A percentile compares a stretch with the other conserved stretches of the same genome.
phyloP scores from a whole-genome alignment of 2,113 vertebrate species.

The Girardinichthys multiradiatus region DNA sequence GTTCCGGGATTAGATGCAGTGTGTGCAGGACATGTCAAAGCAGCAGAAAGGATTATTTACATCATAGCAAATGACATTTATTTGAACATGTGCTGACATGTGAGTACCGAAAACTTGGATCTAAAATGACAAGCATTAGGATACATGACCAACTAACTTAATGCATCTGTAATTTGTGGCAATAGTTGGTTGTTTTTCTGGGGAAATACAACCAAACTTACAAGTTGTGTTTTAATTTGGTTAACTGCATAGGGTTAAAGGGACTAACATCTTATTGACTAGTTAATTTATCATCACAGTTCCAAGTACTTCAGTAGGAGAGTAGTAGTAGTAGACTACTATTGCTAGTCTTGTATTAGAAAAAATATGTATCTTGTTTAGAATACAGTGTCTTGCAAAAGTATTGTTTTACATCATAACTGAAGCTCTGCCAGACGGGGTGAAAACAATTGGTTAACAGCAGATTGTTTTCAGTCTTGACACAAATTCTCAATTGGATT shows the following conservation, averaged over 20 bases:
- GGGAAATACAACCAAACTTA: background rate
- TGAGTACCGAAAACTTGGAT: background rate
- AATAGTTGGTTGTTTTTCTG: background rate
- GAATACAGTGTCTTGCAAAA: too few relatives aligned
- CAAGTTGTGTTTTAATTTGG: background rate
- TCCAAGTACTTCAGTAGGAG: too few relatives aligned
- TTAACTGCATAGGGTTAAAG: background rate
- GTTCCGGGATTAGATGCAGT: slow-evolving; percentile 43
- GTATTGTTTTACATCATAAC: too few relatives aligned
- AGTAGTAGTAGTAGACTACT: too few relatives aligned
- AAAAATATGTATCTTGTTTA: too few relatives aligned
- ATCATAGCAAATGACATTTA: background rate
- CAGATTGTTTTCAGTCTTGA: background rate
- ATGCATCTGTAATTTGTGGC: background rate
- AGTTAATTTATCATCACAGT: background rate
- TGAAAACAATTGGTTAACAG: too few relatives aligned
- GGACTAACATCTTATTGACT: background rate
- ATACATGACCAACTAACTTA: too few relatives aligned
- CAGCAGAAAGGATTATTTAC: slow-evolving; percentile 19
- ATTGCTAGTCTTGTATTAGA: too few relatives aligned
- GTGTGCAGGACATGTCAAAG: slow-evolving; percentile 24
- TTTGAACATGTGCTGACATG: background rate
- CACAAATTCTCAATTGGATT: background rate
- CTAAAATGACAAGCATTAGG: background rate
- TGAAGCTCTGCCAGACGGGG: too few relatives aligned